Conservation (phyloP, 2,113 vertebrate genomes). For the Lophius piscatorius region DNA sequence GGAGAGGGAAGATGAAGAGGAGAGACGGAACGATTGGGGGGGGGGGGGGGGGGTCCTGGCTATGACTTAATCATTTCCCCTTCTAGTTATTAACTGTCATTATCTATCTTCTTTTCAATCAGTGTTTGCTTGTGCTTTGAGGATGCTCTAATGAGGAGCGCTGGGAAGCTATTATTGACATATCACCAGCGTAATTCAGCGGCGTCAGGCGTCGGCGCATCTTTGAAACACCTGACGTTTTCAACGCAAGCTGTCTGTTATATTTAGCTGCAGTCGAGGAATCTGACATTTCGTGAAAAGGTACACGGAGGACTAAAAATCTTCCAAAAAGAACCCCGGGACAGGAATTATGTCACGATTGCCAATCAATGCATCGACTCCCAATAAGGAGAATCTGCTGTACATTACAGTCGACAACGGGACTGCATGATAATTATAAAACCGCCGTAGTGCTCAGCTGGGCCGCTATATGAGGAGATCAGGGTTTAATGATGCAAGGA, state of each 20-base stretch:
- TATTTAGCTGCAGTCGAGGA: constrained; percentile 14
- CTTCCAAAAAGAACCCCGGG: too few relatives aligned
- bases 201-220: constrained; percentile 59
- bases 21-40: constrained; percentile 16
- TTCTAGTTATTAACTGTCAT: constrained; percentile 74
- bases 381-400: too few relatives aligned
- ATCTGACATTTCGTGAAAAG: too few relatives aligned
- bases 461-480: too few relatives aligned
- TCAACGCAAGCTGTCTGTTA: constrained; percentile 41
- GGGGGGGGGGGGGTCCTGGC: constrained; percentile 43
- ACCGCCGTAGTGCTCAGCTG: too few relatives aligned
- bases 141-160: constrained; percentile 65
- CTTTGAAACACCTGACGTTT: constrained; percentile 56
- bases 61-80: constrained; percentile 71
- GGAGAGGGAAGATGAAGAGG: too few relatives aligned
- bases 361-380: too few relatives aligned
- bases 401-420: too few relatives aligned
- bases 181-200: constrained; percentile 56
- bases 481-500: too few relatives aligned
- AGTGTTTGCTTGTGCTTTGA: constrained; percentile 72
- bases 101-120: constrained; percentile 79
- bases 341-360: too few relatives aligned
- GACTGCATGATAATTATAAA: too few relatives aligned
- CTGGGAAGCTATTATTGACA: constrained; percentile 67
- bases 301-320: too few relatives aligned